A percentile compares a stretch with the other conserved stretches of the same genome.
These are phyloP conservation scores for Aphaenogaster rudis DNA, from an alignment of 1,140 invertebrate genomes.

Conservation along the genomic window DNA sequence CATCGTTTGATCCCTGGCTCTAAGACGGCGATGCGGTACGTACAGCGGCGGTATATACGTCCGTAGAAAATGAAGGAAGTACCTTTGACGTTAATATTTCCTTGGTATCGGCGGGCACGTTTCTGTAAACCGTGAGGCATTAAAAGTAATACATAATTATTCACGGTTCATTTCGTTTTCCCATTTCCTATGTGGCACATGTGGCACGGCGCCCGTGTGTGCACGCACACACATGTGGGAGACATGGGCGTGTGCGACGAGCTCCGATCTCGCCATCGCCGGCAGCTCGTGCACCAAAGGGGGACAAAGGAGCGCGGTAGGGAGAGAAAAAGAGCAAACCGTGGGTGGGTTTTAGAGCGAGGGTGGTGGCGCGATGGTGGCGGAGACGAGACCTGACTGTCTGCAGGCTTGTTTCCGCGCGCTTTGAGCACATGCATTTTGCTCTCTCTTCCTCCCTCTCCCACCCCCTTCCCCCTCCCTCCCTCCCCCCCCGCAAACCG, in stretches of 20 bases:
- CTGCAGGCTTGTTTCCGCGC: constrained; percentile 72
- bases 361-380: neutral
- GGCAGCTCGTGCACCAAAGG: constrained; percentile 21
- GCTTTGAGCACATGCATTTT: constrained; percentile 71
- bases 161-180: constrained; percentile 83
- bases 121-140: constrained; percentile 76
- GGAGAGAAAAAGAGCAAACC: constrained; percentile 50
- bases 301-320: constrained; percentile 18
- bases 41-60: constrained; percentile 66
- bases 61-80: constrained; percentile 76
- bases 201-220: neutral
- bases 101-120: constrained; percentile 45
- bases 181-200: constrained; percentile 75
- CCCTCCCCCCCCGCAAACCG: constrained; percentile 34
- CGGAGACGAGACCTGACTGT: constrained; percentile 64
- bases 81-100: constrained; percentile 79
- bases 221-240: neutral
- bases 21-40: constrained; percentile 47
- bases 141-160: constrained; percentile 83
- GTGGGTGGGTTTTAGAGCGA: constrained; percentile 29
- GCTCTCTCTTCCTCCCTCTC: constrained; percentile 8
- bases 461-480: neutral
- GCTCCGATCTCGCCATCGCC: constrained; percentile 32
- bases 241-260: constrained; percentile 33
- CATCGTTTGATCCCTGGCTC: constrained; percentile 76